A percentile compares a stretch with the other conserved stretches of the same genome.
phyloP scores from a whole-genome alignment of 2,888 invertebrate genomes.

The Tenthredo notha region DNA sequence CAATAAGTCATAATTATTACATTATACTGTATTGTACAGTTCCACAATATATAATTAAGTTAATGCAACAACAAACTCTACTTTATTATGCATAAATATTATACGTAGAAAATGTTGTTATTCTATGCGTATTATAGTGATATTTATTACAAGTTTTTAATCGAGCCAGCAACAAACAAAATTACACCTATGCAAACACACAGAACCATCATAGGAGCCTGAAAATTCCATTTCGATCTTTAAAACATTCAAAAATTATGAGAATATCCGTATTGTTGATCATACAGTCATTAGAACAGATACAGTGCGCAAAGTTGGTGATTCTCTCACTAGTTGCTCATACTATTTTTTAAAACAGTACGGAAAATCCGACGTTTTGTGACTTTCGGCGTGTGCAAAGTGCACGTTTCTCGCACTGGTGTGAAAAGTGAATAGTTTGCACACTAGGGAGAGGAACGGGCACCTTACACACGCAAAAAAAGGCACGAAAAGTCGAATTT shows the following conservation, averaged over 20 bases:
- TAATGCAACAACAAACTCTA: background rate
- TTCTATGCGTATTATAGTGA: background rate
- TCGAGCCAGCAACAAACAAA: background rate
- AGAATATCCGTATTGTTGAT: background rate
- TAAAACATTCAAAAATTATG: background rate
- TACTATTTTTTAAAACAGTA: too few relatives aligned
- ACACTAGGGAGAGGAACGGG: too few relatives aligned
- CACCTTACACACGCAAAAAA: too few relatives aligned
- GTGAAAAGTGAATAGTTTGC: too few relatives aligned
- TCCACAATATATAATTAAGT: too few relatives aligned
- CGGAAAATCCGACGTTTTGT: too few relatives aligned
- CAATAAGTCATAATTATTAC: background rate
- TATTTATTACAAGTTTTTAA: background rate
- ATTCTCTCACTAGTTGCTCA: too few relatives aligned
- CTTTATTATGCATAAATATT: background rate
- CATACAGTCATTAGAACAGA: too few relatives aligned
- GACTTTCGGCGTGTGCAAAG: too few relatives aligned
- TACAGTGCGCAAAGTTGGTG: too few relatives aligned
- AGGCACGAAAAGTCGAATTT: too few relatives aligned
- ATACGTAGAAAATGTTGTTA: conserved; percentile 3
- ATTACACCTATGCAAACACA: background rate
- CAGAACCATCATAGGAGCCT: background rate
- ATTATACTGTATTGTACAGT: background rate
- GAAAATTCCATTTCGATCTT: background rate
- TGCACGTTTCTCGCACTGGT: too few relatives aligned